A percentile compares a stretch with the other conserved stretches of the same genome.
Evolutionary conservation across 2,113 vertebrate genomes (phyloP).

Genomic region (Bettongia penicillata): DNA sequence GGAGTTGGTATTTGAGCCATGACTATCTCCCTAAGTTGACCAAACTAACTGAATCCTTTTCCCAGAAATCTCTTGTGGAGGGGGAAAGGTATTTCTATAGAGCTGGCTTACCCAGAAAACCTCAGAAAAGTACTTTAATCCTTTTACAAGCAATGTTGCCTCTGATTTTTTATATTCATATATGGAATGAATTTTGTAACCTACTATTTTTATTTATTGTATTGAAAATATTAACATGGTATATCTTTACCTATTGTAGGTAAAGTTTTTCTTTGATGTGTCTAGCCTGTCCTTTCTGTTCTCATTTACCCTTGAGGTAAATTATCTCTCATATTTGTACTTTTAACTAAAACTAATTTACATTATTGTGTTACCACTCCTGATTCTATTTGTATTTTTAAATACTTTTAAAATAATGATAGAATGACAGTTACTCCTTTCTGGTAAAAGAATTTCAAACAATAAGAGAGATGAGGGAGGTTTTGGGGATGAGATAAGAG

Average conservation of each 20-base stretch:
- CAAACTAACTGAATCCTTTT: not conserved
- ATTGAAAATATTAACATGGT: not conserved
- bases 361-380: not conserved
- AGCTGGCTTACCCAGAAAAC: not conserved
- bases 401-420: not conserved
- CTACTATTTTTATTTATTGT: not conserved
- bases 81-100: not conserved
- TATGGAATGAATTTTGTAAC: not conserved
- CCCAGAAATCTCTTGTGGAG: not conserved
- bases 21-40: not conserved
- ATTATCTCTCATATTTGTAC: not conserved
- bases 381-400: not conserved
- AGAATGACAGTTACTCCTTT: conserved; percentile 36
- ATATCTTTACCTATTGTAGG: not conserved
- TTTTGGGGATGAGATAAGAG: not conserved
- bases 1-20: not conserved
- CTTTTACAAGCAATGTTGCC: not conserved
- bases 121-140: not conserved
- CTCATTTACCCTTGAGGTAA: not conserved
- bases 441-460: conserved; percentile 54
- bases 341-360: not conserved
- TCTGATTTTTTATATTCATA: not conserved
- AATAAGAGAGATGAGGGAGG: conserved; percentile 7
- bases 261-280: not conserved
- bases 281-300: not conserved